Evolutionary conservation across 2,888 invertebrate species (phyloP).

Genomic region (Beris morrisii): DNA sequence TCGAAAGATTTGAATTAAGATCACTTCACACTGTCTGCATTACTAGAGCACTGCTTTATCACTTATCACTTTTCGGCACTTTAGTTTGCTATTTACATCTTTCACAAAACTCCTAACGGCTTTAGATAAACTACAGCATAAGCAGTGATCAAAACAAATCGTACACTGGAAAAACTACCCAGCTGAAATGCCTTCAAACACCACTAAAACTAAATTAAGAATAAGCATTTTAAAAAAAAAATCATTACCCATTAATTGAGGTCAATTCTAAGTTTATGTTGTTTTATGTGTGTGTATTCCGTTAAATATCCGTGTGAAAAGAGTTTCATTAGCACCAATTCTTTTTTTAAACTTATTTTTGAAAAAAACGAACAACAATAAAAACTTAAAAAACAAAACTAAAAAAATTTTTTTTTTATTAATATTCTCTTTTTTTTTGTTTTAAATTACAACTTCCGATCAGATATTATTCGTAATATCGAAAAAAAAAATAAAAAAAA

Average conservation of each 20-base stretch:
- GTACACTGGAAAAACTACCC: too few species aligned
- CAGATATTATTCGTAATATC: not conserved
- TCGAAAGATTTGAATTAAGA: too few species aligned
- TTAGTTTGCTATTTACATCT: too few species aligned
- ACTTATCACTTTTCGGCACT: too few species aligned
- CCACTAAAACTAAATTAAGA: too few species aligned
- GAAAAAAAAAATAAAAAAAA: not conserved
- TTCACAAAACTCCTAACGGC: too few species aligned
- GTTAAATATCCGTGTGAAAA: conserved; percentile 14
- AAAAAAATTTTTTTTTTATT: not conserved
- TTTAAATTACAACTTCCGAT: not conserved
- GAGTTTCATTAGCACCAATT: conserved; percentile 24
- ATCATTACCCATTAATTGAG: conserved; percentile 16
- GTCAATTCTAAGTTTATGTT: conserved; percentile 19
- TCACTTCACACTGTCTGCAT: too few species aligned
- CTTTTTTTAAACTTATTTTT: conserved; percentile 3
- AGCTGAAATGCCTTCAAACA: too few species aligned
- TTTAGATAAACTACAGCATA: too few species aligned
- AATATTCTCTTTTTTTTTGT: not conserved
- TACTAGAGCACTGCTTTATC: too few species aligned
- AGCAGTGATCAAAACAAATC: too few species aligned
- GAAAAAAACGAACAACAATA: not conserved
- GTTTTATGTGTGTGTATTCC: conserved; percentile 10
- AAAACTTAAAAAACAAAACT: too few species aligned
- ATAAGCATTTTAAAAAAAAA: not conserved